Conservation (phyloP, 2,113 vertebrate species). For the Chinchilla lanigera region DNA sequence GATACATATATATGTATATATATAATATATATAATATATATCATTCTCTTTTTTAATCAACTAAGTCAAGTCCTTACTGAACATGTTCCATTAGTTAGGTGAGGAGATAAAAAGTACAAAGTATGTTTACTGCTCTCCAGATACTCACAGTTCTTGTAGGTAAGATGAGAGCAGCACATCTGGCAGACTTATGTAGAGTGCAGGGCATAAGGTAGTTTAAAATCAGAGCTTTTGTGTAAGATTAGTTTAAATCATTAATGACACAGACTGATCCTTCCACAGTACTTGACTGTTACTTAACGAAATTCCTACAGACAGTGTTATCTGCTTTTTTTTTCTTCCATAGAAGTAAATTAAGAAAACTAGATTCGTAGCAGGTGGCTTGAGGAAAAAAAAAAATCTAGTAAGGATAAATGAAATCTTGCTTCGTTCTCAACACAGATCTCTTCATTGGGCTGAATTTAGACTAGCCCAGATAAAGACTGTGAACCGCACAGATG, state of each 20-base stretch:
- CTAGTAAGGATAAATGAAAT: background rate
- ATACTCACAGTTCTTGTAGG: background rate
- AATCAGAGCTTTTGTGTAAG: background rate
- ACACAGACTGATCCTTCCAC: background rate
- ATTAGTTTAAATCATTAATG: conserved; percentile 19
- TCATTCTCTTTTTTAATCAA: background rate
- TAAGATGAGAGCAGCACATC: background rate
- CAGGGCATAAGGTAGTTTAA: background rate
- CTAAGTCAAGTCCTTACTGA: background rate
- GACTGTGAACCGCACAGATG: background rate
- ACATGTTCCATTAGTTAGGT: background rate
- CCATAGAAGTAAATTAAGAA: background rate
- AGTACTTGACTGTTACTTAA: background rate
- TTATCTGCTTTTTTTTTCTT: background rate
- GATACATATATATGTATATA: background rate
- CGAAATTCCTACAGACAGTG: background rate
- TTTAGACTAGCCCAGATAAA: background rate
- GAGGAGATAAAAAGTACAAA: background rate
- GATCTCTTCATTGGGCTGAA: background rate
- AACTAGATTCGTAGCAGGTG: background rate
- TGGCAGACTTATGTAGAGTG: background rate
- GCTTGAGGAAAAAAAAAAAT: background rate
- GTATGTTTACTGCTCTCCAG: background rate
- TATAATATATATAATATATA: no score
- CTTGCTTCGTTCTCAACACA: background rate